These are phyloP conservation scores for Struthio camelus DNA, from an alignment of 2,113 vertebrate species.

Conservation along the genomic window DNA sequence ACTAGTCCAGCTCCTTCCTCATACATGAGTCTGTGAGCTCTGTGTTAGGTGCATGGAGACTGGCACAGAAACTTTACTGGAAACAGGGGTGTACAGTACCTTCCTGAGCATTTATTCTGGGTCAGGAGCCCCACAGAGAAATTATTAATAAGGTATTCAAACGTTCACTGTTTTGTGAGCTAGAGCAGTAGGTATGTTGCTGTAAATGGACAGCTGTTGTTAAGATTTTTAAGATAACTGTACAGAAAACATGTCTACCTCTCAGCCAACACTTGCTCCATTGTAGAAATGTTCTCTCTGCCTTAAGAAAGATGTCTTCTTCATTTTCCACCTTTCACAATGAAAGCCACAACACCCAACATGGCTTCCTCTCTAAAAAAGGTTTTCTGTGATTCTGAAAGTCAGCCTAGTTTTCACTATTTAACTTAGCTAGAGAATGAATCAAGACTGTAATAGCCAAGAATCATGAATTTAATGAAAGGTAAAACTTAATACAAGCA, in stretches of 20 bases:
- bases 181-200: background rate
- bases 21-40: fast-evolving
- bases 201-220: background rate
- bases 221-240: background rate
- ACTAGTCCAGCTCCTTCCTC: fast-evolving
- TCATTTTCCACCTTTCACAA: background rate
- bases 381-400: background rate
- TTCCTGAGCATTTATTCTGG: background rate
- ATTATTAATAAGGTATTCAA: background rate
- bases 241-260: background rate
- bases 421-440: background rate
- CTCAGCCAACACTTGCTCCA: background rate
- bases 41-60: background rate
- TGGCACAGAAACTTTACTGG: background rate
- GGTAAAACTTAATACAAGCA: background rate
- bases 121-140: background rate
- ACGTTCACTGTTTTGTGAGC: background rate
- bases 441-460: background rate
- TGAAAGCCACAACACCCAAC: background rate
- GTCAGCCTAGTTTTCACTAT: background rate
- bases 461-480: background rate
- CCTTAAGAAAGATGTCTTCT: background rate
- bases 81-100: background rate
- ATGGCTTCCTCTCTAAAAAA: background rate
- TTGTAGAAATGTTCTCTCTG: background rate